Evolutionary conservation across 1,140 invertebrate species (phyloP).

Genomic region (Pantala flavescens): DNA sequence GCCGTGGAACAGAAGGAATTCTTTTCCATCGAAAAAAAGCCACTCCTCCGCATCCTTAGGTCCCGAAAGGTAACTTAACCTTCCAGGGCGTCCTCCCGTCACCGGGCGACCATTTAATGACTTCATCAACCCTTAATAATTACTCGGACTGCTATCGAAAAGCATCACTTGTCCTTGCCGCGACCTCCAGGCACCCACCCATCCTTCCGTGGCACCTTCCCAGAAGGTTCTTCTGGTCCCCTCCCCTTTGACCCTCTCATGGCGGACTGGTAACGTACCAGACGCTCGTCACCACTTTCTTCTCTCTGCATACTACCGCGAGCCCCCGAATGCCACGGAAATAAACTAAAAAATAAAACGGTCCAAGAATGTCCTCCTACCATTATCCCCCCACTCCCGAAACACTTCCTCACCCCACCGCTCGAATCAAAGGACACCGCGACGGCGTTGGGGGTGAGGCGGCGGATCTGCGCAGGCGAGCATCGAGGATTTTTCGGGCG

Average conservation of each 20-base stretch:
- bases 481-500: background rate
- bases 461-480: background rate
- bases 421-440: background rate
- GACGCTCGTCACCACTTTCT: background rate
- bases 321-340: background rate
- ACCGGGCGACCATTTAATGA: conserved; percentile 8
- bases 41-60: too few species aligned
- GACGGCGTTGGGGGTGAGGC: background rate
- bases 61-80: too few species aligned
- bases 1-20: too few species aligned
- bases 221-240: background rate
- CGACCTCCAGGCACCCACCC: background rate
- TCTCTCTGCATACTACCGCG: too few species aligned
- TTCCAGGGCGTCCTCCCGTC: background rate
- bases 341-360: background rate
- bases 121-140: conserved; percentile 3
- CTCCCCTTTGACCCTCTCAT: background rate
- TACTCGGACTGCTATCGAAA: background rate
- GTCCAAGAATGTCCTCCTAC: background rate
- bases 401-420: background rate
- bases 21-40: too few species aligned
- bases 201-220: background rate
- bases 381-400: background rate
- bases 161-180: background rate
- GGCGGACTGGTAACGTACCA: background rate